Evolutionary conservation across 2,113 vertebrate species (phyloP).

Genomic region (Castor canadensis): DNA sequence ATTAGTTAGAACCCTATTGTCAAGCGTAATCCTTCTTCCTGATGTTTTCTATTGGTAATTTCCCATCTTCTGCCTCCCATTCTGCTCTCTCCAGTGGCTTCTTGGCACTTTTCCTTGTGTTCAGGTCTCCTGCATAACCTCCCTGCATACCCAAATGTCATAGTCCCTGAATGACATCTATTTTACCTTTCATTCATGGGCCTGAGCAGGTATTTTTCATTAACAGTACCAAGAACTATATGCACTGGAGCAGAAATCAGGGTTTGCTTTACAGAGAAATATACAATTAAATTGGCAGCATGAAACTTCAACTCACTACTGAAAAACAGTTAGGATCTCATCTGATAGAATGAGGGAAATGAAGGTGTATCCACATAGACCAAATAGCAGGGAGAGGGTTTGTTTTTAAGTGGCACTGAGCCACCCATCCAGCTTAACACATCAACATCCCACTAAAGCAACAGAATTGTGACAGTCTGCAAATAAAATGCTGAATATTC

Average conservation of each 20-base stretch:
- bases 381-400: neutral
- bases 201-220: neutral
- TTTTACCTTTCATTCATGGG: neutral
- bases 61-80: neutral
- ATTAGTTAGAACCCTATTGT: neutral
- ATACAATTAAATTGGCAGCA: neutral
- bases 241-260: no score
- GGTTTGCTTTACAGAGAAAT: neutral
- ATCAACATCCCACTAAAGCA: neutral
- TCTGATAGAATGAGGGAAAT: no score
- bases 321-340: no score
- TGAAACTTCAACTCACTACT: neutral
- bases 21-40: accelerated
- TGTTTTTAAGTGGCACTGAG: neutral
- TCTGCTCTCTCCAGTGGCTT: neutral
- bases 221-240: neutral
- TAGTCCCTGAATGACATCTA: neutral
- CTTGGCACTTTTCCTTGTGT: neutral
- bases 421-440: neutral
- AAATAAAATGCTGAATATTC: neutral
- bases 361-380: neutral
- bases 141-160: no score
- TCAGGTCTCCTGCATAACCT: neutral
- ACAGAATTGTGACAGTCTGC: neutral
- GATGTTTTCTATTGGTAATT: neutral